phyloP scores from a whole-genome alignment of 2,797 vertebrate species.

The Melanotaenia nigrans region DNA sequence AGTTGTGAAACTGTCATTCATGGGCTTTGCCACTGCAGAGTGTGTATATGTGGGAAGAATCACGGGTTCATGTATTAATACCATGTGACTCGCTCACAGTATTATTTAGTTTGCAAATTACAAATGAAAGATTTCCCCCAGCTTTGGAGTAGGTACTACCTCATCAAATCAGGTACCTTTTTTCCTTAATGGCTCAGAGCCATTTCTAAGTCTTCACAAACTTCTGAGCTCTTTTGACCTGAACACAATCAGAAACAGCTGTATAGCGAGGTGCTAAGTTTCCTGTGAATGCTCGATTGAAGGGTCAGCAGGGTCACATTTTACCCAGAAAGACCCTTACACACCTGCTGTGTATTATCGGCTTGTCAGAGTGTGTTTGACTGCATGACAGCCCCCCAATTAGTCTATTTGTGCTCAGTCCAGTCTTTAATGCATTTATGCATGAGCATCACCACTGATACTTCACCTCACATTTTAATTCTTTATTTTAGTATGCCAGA shows the following conservation, averaged over 20 bases:
- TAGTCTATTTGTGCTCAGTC: not conserved
- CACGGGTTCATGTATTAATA: slow-evolving; percentile 28
- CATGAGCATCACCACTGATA: not conserved
- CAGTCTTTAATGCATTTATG: not conserved
- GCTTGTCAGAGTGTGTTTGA: slow-evolving; percentile 15
- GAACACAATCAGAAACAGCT: slow-evolving; percentile 6
- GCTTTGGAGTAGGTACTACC: slow-evolving; percentile 15
- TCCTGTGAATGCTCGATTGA: slow-evolving; percentile 19
- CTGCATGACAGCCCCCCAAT: not conserved
- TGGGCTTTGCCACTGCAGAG: slow-evolving; percentile 39
- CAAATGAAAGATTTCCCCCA: slow-evolving; percentile 27
- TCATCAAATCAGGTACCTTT: slow-evolving; percentile 6
- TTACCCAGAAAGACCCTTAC: slow-evolving; percentile 15
- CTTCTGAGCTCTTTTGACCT: slow-evolving; percentile 10
- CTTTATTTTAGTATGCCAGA: not conserved
- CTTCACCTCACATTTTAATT: not conserved
- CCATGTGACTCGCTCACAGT: slow-evolving; percentile 41
- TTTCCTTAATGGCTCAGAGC: slow-evolving; percentile 27
- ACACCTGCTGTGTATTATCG: slow-evolving; percentile 19
- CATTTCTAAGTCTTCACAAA: not conserved
- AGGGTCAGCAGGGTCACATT: slow-evolving; percentile 41
- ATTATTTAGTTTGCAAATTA: slow-evolving; percentile 14
- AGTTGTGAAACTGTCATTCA: slow-evolving; percentile 47
- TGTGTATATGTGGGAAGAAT: slow-evolving; percentile 34
- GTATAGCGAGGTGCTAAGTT: not conserved